Evolutionary conservation across 2,797 vertebrate genomes (phyloP).

Genomic region (Squalus acanthias): DNA sequence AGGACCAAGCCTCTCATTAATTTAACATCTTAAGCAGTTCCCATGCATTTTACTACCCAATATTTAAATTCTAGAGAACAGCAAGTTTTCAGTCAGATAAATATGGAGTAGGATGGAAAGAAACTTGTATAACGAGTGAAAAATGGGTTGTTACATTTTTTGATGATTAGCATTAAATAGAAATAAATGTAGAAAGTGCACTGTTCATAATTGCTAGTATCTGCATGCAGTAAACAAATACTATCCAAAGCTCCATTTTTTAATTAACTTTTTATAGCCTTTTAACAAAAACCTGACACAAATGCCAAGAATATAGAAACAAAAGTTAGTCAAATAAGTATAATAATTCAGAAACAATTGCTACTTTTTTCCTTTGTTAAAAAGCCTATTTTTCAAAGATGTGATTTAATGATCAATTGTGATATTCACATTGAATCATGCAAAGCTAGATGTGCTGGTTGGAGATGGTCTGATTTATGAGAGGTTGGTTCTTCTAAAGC

Average conservation of each 20-base stretch:
- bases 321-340: not conserved
- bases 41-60: not conserved
- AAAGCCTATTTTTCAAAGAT: not conserved
- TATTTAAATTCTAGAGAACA: not conserved
- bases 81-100: not conserved
- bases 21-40: not conserved
- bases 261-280: no score
- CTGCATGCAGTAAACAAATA: not conserved
- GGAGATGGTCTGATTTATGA: not conserved
- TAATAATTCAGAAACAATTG: not conserved
- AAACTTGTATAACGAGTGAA: not conserved
- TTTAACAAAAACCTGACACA: not conserved
- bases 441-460: not conserved
- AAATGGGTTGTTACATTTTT: not conserved
- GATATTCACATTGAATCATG: not conserved
- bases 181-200: not conserved
- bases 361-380: not conserved
- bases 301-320: not conserved
- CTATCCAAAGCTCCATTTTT: no score
- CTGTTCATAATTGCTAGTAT: not conserved
- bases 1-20: not conserved
- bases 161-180: not conserved
- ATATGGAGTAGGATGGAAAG: not conserved
- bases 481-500: not conserved
- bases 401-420: conserved; percentile 3